Percentiles rank a stretch among this genome's conserved stretches.
Evolutionary conservation across 2,797 vertebrate genomes (phyloP).

Genomic region (Sandelia bainsii): DNA sequence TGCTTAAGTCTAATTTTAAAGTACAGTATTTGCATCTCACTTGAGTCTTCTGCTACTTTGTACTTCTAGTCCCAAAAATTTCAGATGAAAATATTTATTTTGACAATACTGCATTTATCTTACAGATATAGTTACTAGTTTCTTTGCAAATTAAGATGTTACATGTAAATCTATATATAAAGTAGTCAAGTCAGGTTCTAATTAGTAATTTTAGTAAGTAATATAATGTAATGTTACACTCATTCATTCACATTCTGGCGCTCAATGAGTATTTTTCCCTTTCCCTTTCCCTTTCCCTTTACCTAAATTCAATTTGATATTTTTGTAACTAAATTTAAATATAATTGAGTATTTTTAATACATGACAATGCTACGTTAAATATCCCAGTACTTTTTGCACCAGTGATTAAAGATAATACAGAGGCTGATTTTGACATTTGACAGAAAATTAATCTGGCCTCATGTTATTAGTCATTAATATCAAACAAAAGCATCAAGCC

Average conservation of each 20-base stretch:
- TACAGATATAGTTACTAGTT: not conserved
- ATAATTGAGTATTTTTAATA: not conserved
- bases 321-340: too few relatives aligned
- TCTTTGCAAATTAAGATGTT: not conserved
- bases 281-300: too few relatives aligned
- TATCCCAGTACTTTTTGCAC: not conserved
- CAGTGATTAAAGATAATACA: not conserved
- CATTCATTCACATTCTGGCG: not conserved
- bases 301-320: too few relatives aligned
- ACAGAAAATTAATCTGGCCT: not conserved
- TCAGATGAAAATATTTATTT: not conserved
- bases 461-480: not conserved
- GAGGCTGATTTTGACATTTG: not conserved
- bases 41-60: conserved; percentile 1
- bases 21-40: not conserved
- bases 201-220: not conserved
- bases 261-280: not conserved
- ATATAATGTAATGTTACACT: not conserved
- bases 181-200: not conserved
- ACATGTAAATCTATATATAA: not conserved
- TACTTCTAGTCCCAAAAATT: not conserved
- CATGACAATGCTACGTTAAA: not conserved
- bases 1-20: not conserved
- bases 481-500: conserved; percentile 1
- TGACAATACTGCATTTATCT: not conserved